phyloP scores from a whole-genome alignment of 1,140 invertebrate genomes.

The Pachyrhynchus sulphureomaculatus region DNA sequence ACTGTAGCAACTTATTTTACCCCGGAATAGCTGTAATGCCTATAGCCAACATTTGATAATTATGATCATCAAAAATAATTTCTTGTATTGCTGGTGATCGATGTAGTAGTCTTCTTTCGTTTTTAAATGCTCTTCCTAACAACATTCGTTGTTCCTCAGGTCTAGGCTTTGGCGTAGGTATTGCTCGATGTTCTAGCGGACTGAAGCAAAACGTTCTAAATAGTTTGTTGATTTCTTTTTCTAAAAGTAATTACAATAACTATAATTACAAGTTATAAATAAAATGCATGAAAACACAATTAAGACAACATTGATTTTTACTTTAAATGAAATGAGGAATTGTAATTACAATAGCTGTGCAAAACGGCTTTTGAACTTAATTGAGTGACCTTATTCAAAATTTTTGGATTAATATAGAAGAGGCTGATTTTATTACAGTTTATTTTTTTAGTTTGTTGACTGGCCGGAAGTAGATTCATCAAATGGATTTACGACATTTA shows the following conservation, averaged over 20 bases:
- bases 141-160: constrained; percentile 41
- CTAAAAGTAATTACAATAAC: constrained; percentile 43
- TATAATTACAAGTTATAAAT: neutral
- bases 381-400: no score
- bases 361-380: no score
- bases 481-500: no score
- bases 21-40: constrained; percentile 41
- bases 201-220: constrained; percentile 63
- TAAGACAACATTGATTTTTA: no score
- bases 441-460: no score
- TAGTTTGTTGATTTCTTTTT: constrained; percentile 61
- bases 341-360: no score
- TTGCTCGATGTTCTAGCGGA: constrained; percentile 48
- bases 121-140: constrained; percentile 38
- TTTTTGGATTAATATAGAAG: no score
- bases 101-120: constrained; percentile 44
- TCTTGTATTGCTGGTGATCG: constrained; percentile 45
- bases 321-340: no score
- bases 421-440: no score
- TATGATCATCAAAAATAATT: constrained; percentile 44
- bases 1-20: constrained; percentile 38
- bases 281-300: neutral
- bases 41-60: constrained; percentile 46
- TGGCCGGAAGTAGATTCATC: no score
- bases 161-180: constrained; percentile 41